These are phyloP conservation scores for Muscicapa adusta DNA, from an alignment of 2,113 vertebrate genomes.

Conservation along the genomic window DNA sequence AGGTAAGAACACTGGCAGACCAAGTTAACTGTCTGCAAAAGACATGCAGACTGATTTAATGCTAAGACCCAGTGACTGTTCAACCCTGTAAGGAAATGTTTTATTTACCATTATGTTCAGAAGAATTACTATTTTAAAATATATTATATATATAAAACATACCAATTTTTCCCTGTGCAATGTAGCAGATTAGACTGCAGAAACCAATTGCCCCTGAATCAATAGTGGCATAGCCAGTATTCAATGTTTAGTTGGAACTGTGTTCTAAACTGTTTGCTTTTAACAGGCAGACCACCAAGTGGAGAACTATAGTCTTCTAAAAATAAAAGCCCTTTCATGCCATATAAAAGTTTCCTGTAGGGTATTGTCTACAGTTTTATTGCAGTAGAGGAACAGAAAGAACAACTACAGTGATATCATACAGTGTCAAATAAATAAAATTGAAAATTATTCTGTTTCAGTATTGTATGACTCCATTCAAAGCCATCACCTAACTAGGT, in stretches of 20 bases:
- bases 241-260: background rate
- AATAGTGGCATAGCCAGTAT: background rate
- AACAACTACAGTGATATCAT: slow-evolving; percentile 32
- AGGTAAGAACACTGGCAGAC: background rate
- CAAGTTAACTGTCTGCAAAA: background rate
- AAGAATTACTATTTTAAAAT: background rate
- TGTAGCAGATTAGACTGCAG: background rate
- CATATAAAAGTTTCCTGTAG: slow-evolving; percentile 54
- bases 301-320: slow-evolving; percentile 1
- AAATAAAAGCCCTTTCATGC: slow-evolving; percentile 56
- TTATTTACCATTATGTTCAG: background rate
- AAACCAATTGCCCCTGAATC: background rate
- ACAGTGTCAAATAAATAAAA: slow-evolving; percentile 60
- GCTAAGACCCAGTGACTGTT: background rate
- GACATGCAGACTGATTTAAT: background rate
- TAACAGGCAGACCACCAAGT: slow-evolving; percentile 16
- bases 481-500: background rate
- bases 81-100: background rate
- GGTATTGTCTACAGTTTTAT: slow-evolving; percentile 60
- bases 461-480: slow-evolving; percentile 45
- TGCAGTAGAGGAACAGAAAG: slow-evolving; percentile 24
- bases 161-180: background rate
- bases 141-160: background rate
- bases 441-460: slow-evolving; percentile 41
- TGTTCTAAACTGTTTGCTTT: slow-evolving; percentile 6